A percentile compares a stretch with the other conserved stretches of the same genome.
Conservation (phyloP, 2,888 invertebrate species). For the Leucoma salicis region DNA sequence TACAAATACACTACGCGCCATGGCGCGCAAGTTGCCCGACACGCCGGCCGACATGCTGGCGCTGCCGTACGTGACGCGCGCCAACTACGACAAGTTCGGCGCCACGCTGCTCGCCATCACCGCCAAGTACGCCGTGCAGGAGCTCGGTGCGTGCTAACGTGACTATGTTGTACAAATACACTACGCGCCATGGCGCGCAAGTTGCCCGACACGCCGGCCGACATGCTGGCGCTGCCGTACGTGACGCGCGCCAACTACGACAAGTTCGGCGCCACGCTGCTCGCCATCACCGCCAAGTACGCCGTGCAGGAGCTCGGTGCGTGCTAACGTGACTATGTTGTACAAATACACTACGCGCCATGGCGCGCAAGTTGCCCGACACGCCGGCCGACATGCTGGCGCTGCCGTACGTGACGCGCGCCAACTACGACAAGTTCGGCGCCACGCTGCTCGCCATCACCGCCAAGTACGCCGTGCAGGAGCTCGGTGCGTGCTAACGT, state of each 20-base stretch:
- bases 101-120: conserved; percentile 81
- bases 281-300: not conserved
- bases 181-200: not conserved
- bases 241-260: too few species aligned
- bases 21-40: not conserved
- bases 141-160: conserved; percentile 52
- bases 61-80: conserved; percentile 53
- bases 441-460: too few species aligned
- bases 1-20: not conserved
- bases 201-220: too few species aligned
- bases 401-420: too few species aligned
- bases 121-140: not conserved
- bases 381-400: too few species aligned
- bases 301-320: too few species aligned
- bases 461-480: too few species aligned
- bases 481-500: too few species aligned
- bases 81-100: conserved; percentile 93
- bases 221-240: too few species aligned
- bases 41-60: not conserved
- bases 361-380: too few species aligned
- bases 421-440: too few species aligned
- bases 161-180: not conserved
- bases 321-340: not conserved
- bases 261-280: too few species aligned
- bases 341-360: not conserved